Evolutionary conservation across 2,888 invertebrate genomes (phyloP), one percentile per base, ranked within the genome.

Genomic region (Ochlodes sylvanus): DNA sequence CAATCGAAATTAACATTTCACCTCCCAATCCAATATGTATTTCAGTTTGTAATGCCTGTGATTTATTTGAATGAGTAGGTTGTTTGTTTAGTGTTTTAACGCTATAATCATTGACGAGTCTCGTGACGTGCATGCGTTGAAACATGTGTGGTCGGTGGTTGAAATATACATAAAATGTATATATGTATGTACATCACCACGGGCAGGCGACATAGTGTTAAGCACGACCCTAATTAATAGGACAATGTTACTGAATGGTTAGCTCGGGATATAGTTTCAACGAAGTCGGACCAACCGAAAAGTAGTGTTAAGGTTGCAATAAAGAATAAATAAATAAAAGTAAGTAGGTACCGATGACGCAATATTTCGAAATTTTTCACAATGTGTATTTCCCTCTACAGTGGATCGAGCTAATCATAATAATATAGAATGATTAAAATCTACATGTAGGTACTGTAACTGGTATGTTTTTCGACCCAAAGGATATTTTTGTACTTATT

Each of bases 401-500:
- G n/a, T 47, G 9, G n/a, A 21, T 19, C 32, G 56, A n/a, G 38
- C 47, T 34, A 19, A 19, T 44, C 27, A 38, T n/a, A 15, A 7
- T 7, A 1, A 34, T 9, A 34, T 9, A 12, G 10, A 4, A 32
- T 32, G 10, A 14, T 27, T 15, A 19, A 12, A 32, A 34, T 17
- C 32, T 61, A 27, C 14, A 17, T 38, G 19, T 10, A 34, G 9
- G 7, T 38, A 41, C 41, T 19, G 19, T 41, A 57, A 41, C 34
- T 12, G 34, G n/a, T 27, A 27, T 44, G 44, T 52, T 21, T 52
- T 44, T 32, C 0, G 27, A 60, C 19, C 60, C 27, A 21, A 38
- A 55, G 3, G 19, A 57, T 65, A 65, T 21, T 57, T 63, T 65
- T 50, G 47, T 65, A 65, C 47, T 65, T 57, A 57, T 57, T 12